Evolutionary conservation across 2,888 invertebrate species (phyloP).

Genomic region (Glaucopsyche alexis): DNA sequence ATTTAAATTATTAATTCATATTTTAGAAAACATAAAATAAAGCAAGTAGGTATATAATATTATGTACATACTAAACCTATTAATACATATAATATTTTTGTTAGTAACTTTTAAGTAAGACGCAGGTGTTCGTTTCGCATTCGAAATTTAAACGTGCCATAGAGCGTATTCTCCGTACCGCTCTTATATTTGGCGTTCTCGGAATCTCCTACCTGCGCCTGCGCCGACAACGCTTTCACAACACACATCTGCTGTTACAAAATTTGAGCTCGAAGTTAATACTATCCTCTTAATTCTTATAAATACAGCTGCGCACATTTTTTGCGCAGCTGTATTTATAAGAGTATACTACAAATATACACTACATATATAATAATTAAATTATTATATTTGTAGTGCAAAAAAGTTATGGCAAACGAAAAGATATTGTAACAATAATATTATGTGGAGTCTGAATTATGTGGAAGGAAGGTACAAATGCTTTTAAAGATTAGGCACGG

Average conservation of each 20-base stretch:
- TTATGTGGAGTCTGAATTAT: no score
- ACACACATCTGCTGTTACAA: slow-evolving; percentile 63
- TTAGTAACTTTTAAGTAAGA: slow-evolving; percentile 22
- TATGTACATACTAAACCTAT: no score
- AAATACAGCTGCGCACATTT: slow-evolving; percentile 5
- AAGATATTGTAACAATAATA: neutral
- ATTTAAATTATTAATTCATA: no score
- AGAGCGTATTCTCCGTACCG: slow-evolving; percentile 69
- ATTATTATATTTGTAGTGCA: neutral
- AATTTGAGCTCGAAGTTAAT: slow-evolving; percentile 10
- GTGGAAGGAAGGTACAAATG: no score
- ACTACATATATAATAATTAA: no score
- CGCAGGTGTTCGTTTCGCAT: slow-evolving; percentile 66
- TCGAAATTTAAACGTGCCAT: slow-evolving; percentile 56
- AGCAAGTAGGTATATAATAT: no score
- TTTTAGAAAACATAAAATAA: no score
- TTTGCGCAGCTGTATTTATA: no score
- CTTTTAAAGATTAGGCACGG: no score
- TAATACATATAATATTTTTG: neutral
- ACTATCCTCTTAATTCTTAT: slow-evolving; percentile 8
- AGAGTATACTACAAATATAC: no score
- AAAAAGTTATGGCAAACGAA: neutral
- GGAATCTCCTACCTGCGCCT: slow-evolving; percentile 72
- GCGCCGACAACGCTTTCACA: slow-evolving; percentile 50
- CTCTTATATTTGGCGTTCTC: slow-evolving; percentile 77